Percentiles rank a stretch among this genome's conserved stretches.
phyloP scores from a whole-genome alignment of 1,140 invertebrate species.

The Hylaeus volcanicus region DNA sequence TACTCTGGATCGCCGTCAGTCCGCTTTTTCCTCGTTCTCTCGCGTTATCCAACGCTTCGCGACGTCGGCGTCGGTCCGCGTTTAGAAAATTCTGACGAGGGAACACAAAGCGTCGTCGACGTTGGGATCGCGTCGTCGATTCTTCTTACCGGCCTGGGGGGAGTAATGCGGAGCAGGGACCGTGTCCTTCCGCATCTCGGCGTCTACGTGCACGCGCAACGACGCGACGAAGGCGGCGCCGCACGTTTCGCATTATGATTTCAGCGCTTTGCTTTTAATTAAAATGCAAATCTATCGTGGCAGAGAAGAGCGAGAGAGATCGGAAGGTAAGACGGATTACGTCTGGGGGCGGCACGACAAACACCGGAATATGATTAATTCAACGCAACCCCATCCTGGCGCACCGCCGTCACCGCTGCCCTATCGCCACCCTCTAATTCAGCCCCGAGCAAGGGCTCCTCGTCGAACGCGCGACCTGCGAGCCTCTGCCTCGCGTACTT shows the following conservation, averaged over 20 bases:
- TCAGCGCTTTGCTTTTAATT: conserved; percentile 84
- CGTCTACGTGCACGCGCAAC: conserved; percentile 59
- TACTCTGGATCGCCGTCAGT: no score
- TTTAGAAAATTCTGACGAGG: neutral
- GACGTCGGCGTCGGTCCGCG: neutral
- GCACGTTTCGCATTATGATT: conserved; percentile 83
- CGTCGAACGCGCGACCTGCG: conserved; percentile 5
- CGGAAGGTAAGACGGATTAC: conserved; percentile 81
- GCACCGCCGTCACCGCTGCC: conserved; percentile 57
- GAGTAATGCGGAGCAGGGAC: neutral
- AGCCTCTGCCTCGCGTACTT: conserved; percentile 16
- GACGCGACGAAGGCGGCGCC: conserved; percentile 71
- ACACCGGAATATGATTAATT: conserved; percentile 81
- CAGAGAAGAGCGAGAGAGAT: conserved; percentile 78
- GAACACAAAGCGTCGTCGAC: neutral
- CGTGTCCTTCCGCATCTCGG: conserved; percentile 26
- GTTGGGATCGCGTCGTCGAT: neutral
- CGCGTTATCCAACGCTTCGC: neutral
- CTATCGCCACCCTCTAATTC: conserved; percentile 53
- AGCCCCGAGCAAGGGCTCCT: conserved; percentile 4
- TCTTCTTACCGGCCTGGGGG: conserved; percentile 3
- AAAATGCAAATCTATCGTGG: conserved; percentile 84
- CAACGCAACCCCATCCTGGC: conserved; percentile 75
- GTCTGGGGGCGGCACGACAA: conserved; percentile 79
- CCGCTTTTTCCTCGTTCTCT: no score